phyloP scores from a whole-genome alignment of 2,797 vertebrate species.

The Potorous gilbertii region DNA sequence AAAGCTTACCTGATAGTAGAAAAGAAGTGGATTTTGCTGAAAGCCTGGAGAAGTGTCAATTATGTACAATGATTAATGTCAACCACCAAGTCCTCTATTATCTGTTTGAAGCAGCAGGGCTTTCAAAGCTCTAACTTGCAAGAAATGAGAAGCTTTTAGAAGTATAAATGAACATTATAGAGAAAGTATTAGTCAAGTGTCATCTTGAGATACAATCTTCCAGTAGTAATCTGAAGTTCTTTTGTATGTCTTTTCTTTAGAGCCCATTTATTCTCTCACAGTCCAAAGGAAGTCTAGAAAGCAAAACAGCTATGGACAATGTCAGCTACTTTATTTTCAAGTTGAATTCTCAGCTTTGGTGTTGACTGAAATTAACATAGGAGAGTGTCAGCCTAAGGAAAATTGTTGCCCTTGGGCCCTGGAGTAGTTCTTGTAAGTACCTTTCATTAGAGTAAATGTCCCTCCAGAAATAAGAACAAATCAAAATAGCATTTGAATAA shows the following conservation, averaged over 20 bases:
- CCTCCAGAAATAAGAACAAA: slow-evolving; percentile 45
- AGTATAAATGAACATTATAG: slow-evolving; percentile 5
- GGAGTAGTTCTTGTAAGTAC: neutral
- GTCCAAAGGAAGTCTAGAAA: slow-evolving; percentile 38
- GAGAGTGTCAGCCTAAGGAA: slow-evolving; percentile 7
- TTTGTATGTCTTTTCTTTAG: slow-evolving; percentile 39
- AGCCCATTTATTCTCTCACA: slow-evolving; percentile 21
- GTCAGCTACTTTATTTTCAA: slow-evolving; percentile 61
- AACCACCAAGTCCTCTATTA: slow-evolving; percentile 34
- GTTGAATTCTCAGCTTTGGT: slow-evolving; percentile 44
- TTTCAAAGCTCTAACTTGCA: slow-evolving; percentile 5
- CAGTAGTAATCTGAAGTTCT: slow-evolving; percentile 10
- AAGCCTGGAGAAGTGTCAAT: slow-evolving; percentile 17
- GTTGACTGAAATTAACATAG: slow-evolving; percentile 70
- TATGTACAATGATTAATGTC: neutral
- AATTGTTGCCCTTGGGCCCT: neutral
- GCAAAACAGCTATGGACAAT: slow-evolving; percentile 27
- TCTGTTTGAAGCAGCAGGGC: neutral
- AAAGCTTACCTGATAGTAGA: neutral
- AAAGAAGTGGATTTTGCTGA: neutral
- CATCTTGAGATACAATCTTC: neutral
- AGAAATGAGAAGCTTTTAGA: slow-evolving; percentile 14
- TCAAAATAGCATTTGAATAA: slow-evolving; percentile 40
- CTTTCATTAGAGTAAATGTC: neutral
- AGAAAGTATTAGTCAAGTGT: neutral